Conservation (phyloP, 2,797 vertebrate genomes). For the Smutsia temminckii region DNA sequence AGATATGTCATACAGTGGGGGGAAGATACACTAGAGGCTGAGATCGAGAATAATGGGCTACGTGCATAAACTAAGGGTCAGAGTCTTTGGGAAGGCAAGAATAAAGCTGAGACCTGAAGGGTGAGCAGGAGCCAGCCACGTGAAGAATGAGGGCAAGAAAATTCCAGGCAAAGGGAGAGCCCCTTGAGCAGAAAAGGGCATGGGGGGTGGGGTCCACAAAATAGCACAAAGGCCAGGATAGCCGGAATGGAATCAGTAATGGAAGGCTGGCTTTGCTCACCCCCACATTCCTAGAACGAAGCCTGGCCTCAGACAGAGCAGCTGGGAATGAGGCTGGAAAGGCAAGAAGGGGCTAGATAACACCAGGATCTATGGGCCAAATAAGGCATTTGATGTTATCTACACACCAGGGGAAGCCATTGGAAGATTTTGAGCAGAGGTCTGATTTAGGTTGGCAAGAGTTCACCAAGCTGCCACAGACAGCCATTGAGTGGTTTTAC, state of each 20-base stretch:
- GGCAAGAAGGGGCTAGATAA: not conserved
- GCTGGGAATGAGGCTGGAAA: not conserved
- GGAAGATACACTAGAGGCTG: not conserved
- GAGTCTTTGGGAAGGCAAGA: not conserved
- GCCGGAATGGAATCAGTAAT: accelerated
- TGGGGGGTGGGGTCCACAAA: not conserved
- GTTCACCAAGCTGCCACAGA: not conserved
- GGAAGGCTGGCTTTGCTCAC: not conserved
- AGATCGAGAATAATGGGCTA: not conserved
- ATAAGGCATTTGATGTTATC: not conserved
- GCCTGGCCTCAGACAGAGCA: not conserved
- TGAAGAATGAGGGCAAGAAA: not conserved
- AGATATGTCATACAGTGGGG: not conserved
- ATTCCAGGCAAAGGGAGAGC: not conserved
- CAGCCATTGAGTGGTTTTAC: not conserved
- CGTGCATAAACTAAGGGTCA: not conserved
- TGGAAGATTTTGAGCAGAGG: not conserved
- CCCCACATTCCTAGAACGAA: accelerated
- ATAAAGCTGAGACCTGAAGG: not conserved
- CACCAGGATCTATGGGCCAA: not conserved
- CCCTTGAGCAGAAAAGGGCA: not conserved
- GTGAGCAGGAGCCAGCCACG: not conserved
- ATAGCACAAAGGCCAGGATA: not conserved
- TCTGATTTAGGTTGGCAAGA: not conserved
- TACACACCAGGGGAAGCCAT: not conserved